A percentile compares a stretch with the other conserved stretches of the same genome.
phyloP scores from a whole-genome alignment of 2,888 invertebrate species.

The Reticulitermes lucifugus region DNA sequence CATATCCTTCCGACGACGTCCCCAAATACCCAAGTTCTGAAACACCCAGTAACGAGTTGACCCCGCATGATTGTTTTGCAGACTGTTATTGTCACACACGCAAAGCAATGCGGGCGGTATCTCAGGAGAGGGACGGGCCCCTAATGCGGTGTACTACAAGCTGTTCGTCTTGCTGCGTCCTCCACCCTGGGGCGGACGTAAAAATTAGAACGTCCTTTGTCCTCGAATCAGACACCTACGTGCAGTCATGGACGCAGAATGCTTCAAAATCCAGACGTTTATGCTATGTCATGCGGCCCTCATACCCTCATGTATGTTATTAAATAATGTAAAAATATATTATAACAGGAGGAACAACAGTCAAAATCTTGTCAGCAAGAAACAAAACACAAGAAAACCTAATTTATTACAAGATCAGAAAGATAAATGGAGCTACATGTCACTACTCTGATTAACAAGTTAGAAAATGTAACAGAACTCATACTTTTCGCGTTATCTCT shows the following conservation, averaged over 20 bases:
- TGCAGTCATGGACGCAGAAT: neutral
- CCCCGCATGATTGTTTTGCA: neutral
- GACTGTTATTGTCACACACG: neutral
- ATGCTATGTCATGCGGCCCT: no score
- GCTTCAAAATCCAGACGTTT: neutral
- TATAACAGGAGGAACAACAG: no score
- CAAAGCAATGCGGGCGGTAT: neutral
- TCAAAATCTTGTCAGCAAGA: no score
- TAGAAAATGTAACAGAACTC: no score
- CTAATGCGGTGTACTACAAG: conserved; percentile 4
- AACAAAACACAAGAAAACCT: no score
- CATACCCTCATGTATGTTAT: no score
- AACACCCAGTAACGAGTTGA: neutral
- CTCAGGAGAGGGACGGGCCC: neutral
- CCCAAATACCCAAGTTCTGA: neutral
- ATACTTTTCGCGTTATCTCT: no score
- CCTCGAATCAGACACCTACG: neutral
- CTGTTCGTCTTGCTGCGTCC: conserved; percentile 4
- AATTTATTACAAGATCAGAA: no score
- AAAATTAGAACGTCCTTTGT: conserved; percentile 16
- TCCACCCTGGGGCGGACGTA: conserved; percentile 18
- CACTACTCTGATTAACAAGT: no score
- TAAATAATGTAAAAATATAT: no score
- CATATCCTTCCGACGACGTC: no score
- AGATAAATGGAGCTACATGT: no score